Evolutionary conservation across 2,797 vertebrate genomes (phyloP).

Genomic region (Lepus oiostolus): DNA sequence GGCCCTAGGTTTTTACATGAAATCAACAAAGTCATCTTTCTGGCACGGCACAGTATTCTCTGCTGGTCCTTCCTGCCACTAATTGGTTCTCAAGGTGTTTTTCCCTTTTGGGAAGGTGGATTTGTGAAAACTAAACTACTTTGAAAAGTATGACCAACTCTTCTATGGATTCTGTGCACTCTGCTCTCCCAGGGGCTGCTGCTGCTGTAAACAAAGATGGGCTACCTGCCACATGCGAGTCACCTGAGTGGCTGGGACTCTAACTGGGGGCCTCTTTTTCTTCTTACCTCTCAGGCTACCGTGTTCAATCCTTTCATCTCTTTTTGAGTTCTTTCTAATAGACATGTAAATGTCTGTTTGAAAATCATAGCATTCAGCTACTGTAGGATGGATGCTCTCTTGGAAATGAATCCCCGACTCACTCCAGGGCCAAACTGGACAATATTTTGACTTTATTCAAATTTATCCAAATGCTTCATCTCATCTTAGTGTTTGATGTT

Average conservation of each 20-base stretch:
- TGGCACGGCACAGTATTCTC: constrained; percentile 11
- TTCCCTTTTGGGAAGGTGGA: constrained; percentile 73
- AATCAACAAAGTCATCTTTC: constrained; percentile 74
- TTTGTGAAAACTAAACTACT: constrained; percentile 76
- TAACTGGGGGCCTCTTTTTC: not conserved
- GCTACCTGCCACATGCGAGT: constrained; percentile 37
- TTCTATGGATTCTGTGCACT: constrained; percentile 66
- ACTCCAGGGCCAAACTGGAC: not conserved
- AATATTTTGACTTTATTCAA: not conserved
- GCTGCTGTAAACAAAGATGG: constrained; percentile 67
- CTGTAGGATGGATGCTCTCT: not conserved
- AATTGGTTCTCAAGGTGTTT: constrained; percentile 82
- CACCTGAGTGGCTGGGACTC: not conserved
- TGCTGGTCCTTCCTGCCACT: constrained; percentile 61
- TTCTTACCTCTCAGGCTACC: not conserved
- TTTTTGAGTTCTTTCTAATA: constrained; percentile 5
- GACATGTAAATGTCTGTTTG: not conserved
- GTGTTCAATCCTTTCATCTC: constrained; percentile 10
- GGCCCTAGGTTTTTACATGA: constrained; percentile 59
- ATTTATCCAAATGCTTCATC: constrained; percentile 13
- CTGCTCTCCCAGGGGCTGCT: not conserved
- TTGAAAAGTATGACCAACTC: constrained; percentile 76
- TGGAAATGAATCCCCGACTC: not conserved
- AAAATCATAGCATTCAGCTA: not conserved
- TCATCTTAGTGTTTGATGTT: not conserved